Conservation (phyloP, 2,113 vertebrate species). For the Planiliza haematocheilus region DNA sequence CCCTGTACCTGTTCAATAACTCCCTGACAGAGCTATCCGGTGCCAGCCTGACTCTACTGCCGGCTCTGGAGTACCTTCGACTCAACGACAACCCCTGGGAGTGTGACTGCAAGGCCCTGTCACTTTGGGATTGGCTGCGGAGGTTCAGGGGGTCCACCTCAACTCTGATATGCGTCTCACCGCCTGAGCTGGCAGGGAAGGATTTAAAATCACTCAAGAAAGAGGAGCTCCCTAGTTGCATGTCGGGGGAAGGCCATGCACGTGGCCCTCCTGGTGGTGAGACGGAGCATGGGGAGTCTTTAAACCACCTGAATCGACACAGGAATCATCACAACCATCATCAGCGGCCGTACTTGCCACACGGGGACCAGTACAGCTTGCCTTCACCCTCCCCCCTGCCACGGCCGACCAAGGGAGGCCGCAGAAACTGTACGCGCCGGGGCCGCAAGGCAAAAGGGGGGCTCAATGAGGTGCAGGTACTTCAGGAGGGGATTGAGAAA, state of each 20-base stretch:
- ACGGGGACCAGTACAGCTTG: slow-evolving; percentile 80
- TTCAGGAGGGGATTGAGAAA: slow-evolving; percentile 70
- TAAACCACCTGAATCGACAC: slow-evolving; percentile 82
- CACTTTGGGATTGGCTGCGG: slow-evolving; percentile 96
- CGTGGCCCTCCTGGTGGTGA: slow-evolving; percentile 81
- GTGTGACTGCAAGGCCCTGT: slow-evolving; percentile 91
- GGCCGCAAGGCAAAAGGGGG: slow-evolving; percentile 84
- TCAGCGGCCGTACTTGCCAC: slow-evolving; percentile 79
- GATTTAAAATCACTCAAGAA: slow-evolving; percentile 91
- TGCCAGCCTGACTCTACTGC: slow-evolving; percentile 88
- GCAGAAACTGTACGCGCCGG: slow-evolving; percentile 90
- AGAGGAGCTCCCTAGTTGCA: slow-evolving; percentile 89
- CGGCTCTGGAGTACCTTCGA: slow-evolving; percentile 93
- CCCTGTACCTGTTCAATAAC: slow-evolving; percentile 97
- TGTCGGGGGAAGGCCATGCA: slow-evolving; percentile 78
- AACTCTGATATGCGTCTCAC: slow-evolving; percentile 85
- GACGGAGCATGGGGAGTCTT: slow-evolving; percentile 84
- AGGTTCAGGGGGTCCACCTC: slow-evolving; percentile 95
- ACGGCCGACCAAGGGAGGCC: slow-evolving; percentile 75
- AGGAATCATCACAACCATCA: slow-evolving; percentile 78
- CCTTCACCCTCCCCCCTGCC: slow-evolving; percentile 75
- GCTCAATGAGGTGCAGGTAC: slow-evolving; percentile 83
- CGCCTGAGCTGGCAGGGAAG: slow-evolving; percentile 82
- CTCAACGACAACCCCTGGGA: slow-evolving; percentile 97
- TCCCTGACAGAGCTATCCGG: slow-evolving; percentile 91